phyloP scores from a whole-genome alignment of 2,113 vertebrate species.

The Cyprinodon variegatus region DNA sequence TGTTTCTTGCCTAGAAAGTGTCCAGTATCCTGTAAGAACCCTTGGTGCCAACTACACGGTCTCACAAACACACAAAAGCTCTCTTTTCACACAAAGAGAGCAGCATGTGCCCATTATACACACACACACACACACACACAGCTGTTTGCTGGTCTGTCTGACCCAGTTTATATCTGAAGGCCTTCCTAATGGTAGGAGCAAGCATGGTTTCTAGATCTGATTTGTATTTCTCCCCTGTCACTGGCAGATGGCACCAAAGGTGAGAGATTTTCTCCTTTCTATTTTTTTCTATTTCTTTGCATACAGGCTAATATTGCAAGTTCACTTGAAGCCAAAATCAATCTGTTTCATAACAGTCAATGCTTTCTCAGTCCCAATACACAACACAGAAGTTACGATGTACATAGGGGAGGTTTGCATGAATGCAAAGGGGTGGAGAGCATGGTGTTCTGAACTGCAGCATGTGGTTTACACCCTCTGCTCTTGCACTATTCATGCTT shows the following conservation, averaged over 20 bases:
- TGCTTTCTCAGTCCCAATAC: background rate
- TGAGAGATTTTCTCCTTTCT: constrained; percentile 16
- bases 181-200: constrained; percentile 74
- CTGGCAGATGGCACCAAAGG: constrained; percentile 83
- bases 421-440: constrained; percentile 33
- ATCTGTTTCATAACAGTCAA: background rate
- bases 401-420: constrained; percentile 1
- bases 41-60: constrained; percentile 47
- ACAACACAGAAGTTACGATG: constrained; percentile 4
- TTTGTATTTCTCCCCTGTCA: constrained; percentile 80
- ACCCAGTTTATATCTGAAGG: constrained; percentile 78
- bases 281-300: background rate
- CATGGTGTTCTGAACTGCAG: constrained; percentile 37
- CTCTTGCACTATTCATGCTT: constrained; percentile 58
- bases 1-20: constrained; percentile 41
- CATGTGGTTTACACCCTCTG: constrained; percentile 55
- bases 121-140: constrained; percentile 67
- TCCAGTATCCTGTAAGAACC: constrained; percentile 59
- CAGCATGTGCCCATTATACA: constrained; percentile 60
- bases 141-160: constrained; percentile 76
- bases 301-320: constrained; percentile 10
- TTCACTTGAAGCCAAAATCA: constrained; percentile 8
- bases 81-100: constrained; percentile 75
- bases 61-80: constrained; percentile 51
- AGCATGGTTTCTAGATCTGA: constrained; percentile 63